A percentile compares a stretch with the other conserved stretches of the same genome.
phyloP scores from a whole-genome alignment of 2,797 vertebrate genomes.

The Triplophysa bombifrons region DNA sequence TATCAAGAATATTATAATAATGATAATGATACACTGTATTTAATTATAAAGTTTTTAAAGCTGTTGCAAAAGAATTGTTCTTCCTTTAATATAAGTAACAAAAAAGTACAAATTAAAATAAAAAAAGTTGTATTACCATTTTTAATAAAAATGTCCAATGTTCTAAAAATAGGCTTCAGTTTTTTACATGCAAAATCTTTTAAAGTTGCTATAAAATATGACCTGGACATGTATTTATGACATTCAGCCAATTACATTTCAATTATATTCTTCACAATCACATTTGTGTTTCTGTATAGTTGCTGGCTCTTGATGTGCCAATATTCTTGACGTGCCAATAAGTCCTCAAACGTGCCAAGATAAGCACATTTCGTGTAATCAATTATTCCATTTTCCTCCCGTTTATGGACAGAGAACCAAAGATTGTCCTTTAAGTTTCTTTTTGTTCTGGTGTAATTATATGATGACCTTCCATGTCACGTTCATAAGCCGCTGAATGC shows the following conservation, averaged over 20 bases:
- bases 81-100: too few species aligned
- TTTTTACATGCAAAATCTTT: not conserved
- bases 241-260: conserved; percentile 16
- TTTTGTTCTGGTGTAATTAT: conserved; percentile 55
- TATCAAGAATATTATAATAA: too few species aligned
- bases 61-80: too few species aligned
- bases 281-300: conserved; percentile 8
- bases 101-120: too few species aligned
- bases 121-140: too few species aligned
- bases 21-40: too few species aligned
- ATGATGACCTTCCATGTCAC: conserved; percentile 56
- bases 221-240: not conserved
- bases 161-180: not conserved
- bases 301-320: conserved; percentile 4
- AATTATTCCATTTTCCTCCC: conserved; percentile 27
- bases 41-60: too few species aligned
- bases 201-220: not conserved
- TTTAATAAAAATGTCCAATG: too few species aligned
- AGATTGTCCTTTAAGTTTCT: conserved; percentile 37
- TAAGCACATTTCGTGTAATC: conserved; percentile 29
- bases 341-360: conserved; percentile 22
- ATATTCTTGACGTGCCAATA: conserved; percentile 12
- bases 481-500: conserved; percentile 38
- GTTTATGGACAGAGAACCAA: conserved; percentile 40
- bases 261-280: conserved; percentile 1